Base-by-base conservation (phyloP, 53 echinoderm and acorn worm species). In the Pentamera pediparva region DNA sequence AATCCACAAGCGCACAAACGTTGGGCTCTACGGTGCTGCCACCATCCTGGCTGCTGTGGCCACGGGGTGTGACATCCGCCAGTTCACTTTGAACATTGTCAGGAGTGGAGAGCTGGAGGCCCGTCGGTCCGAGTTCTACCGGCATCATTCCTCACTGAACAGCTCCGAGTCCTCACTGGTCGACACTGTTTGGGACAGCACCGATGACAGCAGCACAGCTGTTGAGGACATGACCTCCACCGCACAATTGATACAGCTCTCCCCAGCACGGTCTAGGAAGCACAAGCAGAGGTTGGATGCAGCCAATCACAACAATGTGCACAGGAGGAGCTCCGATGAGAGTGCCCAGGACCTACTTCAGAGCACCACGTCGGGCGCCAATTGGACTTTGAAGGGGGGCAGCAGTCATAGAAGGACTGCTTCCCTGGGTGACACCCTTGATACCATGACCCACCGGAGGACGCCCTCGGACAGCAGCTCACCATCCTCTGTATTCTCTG, bases 21-120 rank as follows among this genome's bases (percentile, higher is more conserved):
- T 78, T 62, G 91, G 98, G 12, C 81, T 96, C 47, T 91, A 75
- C 51, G 91, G 86, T n/a, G 88, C 91, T 38, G 91, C 98, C n/a
- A 85, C 98, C 71, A 96, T 96, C 50, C 73, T 96, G 33, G 91
- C 98, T 24, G 91, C 98, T 3, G 87, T 96, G 37, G 98, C 91
- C 13, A 32, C 90, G 20, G 95, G 95, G 17, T 95, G 85, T 59
- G 95, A 95, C 39, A 85, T 95, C 35, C 84, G 84, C 61, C 76
- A 73, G 18, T 76, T 78, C 24, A 87, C 75, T 50, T 62, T 88
- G 10, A 39, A 73, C 36, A 83, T 88, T 59, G 78, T 83, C 36
- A 81, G 82, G 51, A 83, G 79, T 57, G 88, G 88, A 31, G 83
- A 79, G 37, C 47, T 88, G 35, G 88, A 88, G 32, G 41, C 78